These are phyloP conservation scores for Paraescarpia echinospica DNA, from an alignment of 1,140 invertebrate genomes.

Conservation along the genomic window DNA sequence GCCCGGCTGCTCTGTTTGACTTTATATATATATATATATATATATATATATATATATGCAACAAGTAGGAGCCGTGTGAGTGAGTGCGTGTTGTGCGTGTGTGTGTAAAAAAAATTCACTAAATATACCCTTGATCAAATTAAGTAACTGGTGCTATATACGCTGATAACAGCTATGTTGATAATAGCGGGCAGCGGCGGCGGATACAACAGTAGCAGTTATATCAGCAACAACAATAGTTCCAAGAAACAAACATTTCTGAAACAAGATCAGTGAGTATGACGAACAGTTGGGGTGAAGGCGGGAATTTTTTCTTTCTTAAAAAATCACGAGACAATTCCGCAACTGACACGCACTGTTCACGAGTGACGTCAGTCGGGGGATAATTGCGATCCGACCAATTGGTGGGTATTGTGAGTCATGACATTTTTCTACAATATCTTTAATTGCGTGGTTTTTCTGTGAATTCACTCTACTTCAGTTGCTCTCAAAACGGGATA, in stretches of 20 bases:
- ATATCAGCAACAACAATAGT: not conserved
- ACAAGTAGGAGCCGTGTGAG: not conserved
- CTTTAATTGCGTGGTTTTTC: not conserved
- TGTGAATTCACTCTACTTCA: not conserved
- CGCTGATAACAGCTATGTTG: not conserved
- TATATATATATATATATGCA: not conserved
- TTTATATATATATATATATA: not conserved
- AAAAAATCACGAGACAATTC: no score
- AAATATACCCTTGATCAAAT: not conserved
- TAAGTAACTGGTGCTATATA: not conserved
- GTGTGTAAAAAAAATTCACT: not conserved
- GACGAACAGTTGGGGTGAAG: not conserved
- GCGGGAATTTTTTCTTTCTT: not conserved
- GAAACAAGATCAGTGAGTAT: not conserved
- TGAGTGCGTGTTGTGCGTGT: no score
- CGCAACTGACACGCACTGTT: not conserved
- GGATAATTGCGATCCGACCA: not conserved
- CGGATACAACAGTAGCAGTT: not conserved
- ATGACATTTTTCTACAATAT: not conserved
- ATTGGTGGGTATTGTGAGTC: not conserved
- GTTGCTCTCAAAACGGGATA: not conserved
- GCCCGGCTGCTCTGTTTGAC: not conserved
- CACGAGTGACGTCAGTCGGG: not conserved
- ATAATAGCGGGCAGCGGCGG: not conserved
- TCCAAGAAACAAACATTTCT: not conserved